phyloP scores from a whole-genome alignment of 1,140 invertebrate species.

The Physella acuta region DNA sequence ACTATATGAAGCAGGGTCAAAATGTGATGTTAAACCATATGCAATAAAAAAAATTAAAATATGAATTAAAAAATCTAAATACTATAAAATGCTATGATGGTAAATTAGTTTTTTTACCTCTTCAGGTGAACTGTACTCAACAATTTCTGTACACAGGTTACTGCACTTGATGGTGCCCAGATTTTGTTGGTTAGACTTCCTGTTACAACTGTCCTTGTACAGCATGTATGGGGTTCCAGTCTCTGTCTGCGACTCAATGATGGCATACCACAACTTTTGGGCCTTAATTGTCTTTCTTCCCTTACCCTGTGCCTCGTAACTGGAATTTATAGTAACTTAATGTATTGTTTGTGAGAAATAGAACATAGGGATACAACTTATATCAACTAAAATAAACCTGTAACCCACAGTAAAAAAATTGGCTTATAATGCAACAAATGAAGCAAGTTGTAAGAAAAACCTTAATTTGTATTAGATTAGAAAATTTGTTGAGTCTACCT shows the following conservation, averaged over 20 bases:
- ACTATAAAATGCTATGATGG: neutral
- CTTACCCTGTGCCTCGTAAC: conserved; percentile 83
- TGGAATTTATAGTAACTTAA: too few species aligned
- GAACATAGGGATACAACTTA: neutral
- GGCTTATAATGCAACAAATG: neutral
- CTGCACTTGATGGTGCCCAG: conserved; percentile 98
- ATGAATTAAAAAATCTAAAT: neutral
- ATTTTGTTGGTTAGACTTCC: conserved; percentile 98
- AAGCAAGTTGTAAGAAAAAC: too few species aligned
- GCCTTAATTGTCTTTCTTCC: conserved; percentile 80
- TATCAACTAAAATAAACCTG: neutral
- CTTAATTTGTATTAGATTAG: too few species aligned
- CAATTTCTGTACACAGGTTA: conserved; percentile 97
- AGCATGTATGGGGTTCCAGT: conserved; percentile 97
- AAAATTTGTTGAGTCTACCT: too few species aligned
- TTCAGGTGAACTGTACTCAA: conserved; percentile 84
- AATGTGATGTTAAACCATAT: neutral
- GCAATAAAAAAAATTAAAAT: neutral
- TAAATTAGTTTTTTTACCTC: conserved; percentile 71
- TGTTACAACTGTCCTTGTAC: conserved; percentile 96
- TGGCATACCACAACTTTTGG: conserved; percentile 88
- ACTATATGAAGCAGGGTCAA: neutral
- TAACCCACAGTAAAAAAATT: neutral
- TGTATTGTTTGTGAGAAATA: too few species aligned
- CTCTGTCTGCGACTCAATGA: conserved; percentile 95